These are phyloP conservation scores for Zaprionus ghesquierei DNA, from an alignment of 1,140 invertebrate species.

Conservation along the genomic window DNA sequence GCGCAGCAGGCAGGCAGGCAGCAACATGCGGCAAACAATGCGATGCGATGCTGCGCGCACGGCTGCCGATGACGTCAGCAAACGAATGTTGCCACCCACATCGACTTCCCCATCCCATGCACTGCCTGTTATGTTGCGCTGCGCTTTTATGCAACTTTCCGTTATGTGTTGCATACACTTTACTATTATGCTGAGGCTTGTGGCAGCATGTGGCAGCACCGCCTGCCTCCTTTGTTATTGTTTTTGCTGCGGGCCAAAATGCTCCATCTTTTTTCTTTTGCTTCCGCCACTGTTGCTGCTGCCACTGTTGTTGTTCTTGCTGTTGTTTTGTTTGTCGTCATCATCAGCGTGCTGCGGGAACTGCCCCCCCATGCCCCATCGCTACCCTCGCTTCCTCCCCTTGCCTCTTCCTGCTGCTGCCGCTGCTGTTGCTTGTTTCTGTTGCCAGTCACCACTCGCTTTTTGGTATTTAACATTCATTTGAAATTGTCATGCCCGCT, in stretches of 20 bases:
- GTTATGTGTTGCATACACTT: constrained; percentile 26
- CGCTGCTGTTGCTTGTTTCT: constrained; percentile 55
- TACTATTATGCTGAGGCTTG: constrained; percentile 39
- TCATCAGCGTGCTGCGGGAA: not conserved
- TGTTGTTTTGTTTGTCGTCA: constrained; percentile 57
- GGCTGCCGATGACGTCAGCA: constrained; percentile 24
- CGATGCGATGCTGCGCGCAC: constrained; percentile 15
- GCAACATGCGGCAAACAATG: constrained; percentile 60
- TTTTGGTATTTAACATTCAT: constrained; percentile 76
- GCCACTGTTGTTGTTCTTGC: constrained; percentile 4
- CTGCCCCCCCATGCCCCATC: not conserved
- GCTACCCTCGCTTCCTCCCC: not conserved
- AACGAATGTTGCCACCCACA: too few species aligned
- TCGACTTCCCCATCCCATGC: not conserved
- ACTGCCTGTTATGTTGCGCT: constrained; percentile 57
- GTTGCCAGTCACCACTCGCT: constrained; percentile 31
- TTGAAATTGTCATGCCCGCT: constrained; percentile 73
- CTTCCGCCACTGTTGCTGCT: constrained; percentile 8
- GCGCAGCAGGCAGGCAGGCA: too few species aligned
- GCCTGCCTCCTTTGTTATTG: constrained; percentile 37
- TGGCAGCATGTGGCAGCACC: constrained; percentile 58
- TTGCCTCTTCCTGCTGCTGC: not conserved
- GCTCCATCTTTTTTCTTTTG: not conserved
- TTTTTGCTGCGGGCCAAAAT: not conserved
- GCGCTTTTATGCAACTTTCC: constrained; percentile 63